Conservation (phyloP, 2,113 vertebrate genomes). For the Tragelaphus strepsiceros region DNA sequence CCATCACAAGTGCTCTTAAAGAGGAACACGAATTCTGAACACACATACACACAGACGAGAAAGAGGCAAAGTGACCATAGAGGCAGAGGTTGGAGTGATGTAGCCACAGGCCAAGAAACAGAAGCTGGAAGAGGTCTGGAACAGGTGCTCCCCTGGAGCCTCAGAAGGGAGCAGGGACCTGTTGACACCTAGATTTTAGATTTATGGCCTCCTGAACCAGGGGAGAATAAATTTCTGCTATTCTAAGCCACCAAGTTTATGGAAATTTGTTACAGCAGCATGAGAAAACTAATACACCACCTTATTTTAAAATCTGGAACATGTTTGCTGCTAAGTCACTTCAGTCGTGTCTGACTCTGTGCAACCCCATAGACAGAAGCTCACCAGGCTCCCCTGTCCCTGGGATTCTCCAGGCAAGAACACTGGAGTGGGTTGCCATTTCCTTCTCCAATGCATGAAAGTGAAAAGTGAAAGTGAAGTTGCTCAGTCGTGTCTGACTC, state of each 20-base stretch:
- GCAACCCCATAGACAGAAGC: no score
- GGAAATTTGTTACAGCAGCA: background rate
- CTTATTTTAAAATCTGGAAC: background rate
- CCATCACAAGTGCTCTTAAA: background rate
- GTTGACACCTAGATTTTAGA: background rate
- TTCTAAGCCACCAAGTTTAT: background rate
- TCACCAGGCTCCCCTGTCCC: no score
- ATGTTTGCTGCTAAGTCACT: background rate
- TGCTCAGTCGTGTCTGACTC: no score
- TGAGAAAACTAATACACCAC: background rate
- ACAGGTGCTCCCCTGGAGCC: accelerated
- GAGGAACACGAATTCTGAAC: background rate
- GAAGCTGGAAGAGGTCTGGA: background rate
- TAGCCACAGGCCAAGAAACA: background rate
- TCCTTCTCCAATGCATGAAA: no score
- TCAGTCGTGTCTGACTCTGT: no score
- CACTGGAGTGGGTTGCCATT: no score
- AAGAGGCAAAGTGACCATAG: no score
- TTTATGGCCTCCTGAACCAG: background rate
- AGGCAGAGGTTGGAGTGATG: background rate
- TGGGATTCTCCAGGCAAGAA: no score
- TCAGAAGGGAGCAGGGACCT: background rate
- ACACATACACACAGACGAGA: background rate
- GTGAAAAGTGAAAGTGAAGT: no score
- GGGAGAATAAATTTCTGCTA: background rate